Base-by-base conservation (phyloP, 2,797 vertebrate species). In the Spheniscus humboldti region DNA sequence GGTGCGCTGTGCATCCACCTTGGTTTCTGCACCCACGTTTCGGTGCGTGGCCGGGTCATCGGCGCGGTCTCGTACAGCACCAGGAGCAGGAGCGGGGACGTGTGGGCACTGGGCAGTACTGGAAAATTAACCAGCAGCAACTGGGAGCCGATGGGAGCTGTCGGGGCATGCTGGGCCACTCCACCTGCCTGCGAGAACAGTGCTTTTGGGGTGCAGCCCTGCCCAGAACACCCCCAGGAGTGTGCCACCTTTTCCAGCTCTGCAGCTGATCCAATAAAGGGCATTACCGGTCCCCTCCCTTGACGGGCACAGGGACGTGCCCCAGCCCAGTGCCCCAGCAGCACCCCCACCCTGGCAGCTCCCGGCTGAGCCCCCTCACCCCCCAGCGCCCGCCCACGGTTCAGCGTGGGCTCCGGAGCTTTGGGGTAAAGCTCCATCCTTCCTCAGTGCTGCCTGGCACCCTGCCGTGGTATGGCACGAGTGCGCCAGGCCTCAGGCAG, bases 271-370 rank as follows among this genome's bases (percentile, higher is more conserved):
- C 75, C 75, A 30, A 43, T 53, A 13, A 73, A 60, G 39, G n/a
- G 60, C 27, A 35, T 86, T 91, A 85, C 11, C 3, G 3, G 33
- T 28, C 18, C 37, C 37, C 37, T 37, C 37, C 37, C 37, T 37
- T 37, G 4, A 57, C 2, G 5, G 64, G 35, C 12, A 16, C 10
- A 0, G 18, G 37, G 28, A 28, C 1, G 2, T 2, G 2, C 12
- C 45, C 45, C 13, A 4, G 76, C 39, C 15, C 6, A 2, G 24
- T 15, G 12, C 24, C 60, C 59, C 50, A 23, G 50, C 45, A 68
- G 39, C 39, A 48, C 15, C 35, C n/a, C 12, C 18, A 22, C 23
- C 23, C 43, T 3, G 0, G 10, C 1, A 7, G 39, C 20, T 18
- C 28, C n/a, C 2, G 1, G 13, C 7, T 1, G 24, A 15, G 35